A percentile compares a stretch with the other conserved stretches of the same genome.
These are phyloP conservation scores for Dysdera silvatica DNA, from an alignment of 1,140 invertebrate genomes.

Conservation along the genomic window DNA sequence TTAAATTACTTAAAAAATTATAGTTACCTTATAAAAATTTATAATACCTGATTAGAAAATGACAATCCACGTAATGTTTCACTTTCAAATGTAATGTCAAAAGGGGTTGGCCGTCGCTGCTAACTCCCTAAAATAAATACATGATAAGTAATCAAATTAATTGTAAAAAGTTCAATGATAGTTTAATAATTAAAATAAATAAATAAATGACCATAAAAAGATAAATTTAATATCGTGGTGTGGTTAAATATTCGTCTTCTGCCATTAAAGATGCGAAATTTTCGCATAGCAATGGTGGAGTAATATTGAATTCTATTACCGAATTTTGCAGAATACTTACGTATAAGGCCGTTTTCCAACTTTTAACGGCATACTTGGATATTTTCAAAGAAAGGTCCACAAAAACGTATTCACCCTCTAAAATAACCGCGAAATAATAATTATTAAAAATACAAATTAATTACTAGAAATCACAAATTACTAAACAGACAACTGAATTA, in stretches of 20 bases:
- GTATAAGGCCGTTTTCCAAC: conserved; percentile 85
- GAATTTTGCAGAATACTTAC: conserved; percentile 59
- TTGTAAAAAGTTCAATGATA: conserved; percentile 9
- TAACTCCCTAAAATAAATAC: conserved; percentile 62
- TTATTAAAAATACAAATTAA: conserved; percentile 31
- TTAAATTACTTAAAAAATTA: too few species aligned
- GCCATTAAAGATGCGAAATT: too few species aligned
- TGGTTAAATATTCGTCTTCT: not conserved
- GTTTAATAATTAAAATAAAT: conserved; percentile 11
- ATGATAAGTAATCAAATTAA: not conserved
- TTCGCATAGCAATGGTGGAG: too few species aligned
- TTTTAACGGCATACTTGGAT: conserved; percentile 90
- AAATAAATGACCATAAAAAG: too few species aligned
- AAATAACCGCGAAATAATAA: too few species aligned
- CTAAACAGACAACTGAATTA: conserved; percentile 28
- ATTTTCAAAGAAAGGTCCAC: conserved; percentile 87
- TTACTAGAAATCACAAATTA: not conserved
- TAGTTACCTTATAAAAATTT: conserved; percentile 27
- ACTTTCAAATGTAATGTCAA: conserved; percentile 79
- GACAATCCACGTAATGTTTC: conserved; percentile 82
- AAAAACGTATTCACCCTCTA: conserved; percentile 92
- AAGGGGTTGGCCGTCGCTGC: conserved; percentile 77
- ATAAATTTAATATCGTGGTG: not conserved
- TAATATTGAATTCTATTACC: too few species aligned
- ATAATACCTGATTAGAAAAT: conserved; percentile 58